phyloP scores from a whole-genome alignment of 2,888 invertebrate genomes.

The Odontomyia ornata region DNA sequence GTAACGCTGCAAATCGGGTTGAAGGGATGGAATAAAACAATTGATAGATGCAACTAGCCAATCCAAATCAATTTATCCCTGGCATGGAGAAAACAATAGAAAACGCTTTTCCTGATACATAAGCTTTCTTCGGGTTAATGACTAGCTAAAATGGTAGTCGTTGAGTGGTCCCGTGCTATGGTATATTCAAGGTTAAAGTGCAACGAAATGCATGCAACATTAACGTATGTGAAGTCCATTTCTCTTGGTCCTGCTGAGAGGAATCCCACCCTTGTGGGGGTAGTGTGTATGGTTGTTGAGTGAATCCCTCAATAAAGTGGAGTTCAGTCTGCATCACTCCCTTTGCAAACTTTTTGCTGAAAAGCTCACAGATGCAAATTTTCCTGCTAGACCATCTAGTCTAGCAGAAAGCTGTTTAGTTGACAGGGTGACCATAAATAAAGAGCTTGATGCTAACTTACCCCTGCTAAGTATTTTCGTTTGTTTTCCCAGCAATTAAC shows the following conservation, averaged over 20 bases:
- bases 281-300: not conserved
- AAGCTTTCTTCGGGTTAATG: not conserved
- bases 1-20: too few relatives aligned
- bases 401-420: not conserved
- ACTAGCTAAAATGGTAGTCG: not conserved
- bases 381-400: not conserved
- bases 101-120: slow-evolving; percentile 43
- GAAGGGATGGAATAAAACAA: too few relatives aligned
- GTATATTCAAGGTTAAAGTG: slow-evolving; percentile 64
- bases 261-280: not conserved
- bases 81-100: slow-evolving; percentile 20
- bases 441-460: not conserved
- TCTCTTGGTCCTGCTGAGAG: not conserved
- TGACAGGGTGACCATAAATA: not conserved
- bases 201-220: slow-evolving; percentile 57
- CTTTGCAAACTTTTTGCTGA: not conserved
- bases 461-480: too few relatives aligned
- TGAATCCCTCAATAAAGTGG: too few relatives aligned
- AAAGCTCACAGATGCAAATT: not conserved
- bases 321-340: not conserved
- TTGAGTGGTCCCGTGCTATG: slow-evolving; percentile 46
- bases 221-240: not conserved
- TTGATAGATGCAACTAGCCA: too few relatives aligned
- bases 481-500: too few relatives aligned
- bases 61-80: too few relatives aligned